Base-by-base conservation (phyloP, 2,113 vertebrate genomes). In the Trachemys scripta region DNA sequence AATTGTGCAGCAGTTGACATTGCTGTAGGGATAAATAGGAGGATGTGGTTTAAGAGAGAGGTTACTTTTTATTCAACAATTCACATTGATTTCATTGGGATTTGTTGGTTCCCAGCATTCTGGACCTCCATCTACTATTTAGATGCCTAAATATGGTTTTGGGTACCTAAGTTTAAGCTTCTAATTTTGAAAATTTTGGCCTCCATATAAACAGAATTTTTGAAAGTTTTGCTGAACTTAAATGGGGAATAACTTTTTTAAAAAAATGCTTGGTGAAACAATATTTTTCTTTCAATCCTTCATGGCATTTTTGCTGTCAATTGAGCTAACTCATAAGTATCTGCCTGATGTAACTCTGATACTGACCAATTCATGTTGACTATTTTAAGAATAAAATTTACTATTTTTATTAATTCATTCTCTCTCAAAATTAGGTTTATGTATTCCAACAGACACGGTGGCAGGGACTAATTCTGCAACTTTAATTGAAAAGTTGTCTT, bases 391-490 rank as follows among this genome's bases (percentile, higher is more conserved):
- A 25, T 24, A n/a, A 69, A 27, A 20, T 1, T 49, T 53, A 62
- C 51, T 86, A 47, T 29, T 82, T 78, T 19, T 1, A 0, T 75
- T 90, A 29, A 19, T 12, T 72, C n/a, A 38, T 45, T 6, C 19
- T 85, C 90, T 84, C 42, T 95, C 42, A 51, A 80, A 94, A 84
- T 25, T 8, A 88, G 1, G 22, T 1, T 16, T 85, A 27, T 5
- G 2, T 8, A 53, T 13, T 16, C 76, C 35, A 65, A 35, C 62
- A n/a, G 88, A 45, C 75, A 83, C 4, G 51, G 50, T 81, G 49
- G 0, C 45, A 80, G 25, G 0, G 0, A 8, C 31, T 13, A 16
- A 2, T 56, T 94, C 86, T 83, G 80, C 35, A 53, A 0, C 75
- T 95, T 38, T 75, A 75, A 20, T 22, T 75, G 65, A 69, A 75